Percentiles rank a stretch among this genome's conserved stretches.
phyloP scores from a whole-genome alignment of 2,113 vertebrate species.

The Bubo scandiacus region DNA sequence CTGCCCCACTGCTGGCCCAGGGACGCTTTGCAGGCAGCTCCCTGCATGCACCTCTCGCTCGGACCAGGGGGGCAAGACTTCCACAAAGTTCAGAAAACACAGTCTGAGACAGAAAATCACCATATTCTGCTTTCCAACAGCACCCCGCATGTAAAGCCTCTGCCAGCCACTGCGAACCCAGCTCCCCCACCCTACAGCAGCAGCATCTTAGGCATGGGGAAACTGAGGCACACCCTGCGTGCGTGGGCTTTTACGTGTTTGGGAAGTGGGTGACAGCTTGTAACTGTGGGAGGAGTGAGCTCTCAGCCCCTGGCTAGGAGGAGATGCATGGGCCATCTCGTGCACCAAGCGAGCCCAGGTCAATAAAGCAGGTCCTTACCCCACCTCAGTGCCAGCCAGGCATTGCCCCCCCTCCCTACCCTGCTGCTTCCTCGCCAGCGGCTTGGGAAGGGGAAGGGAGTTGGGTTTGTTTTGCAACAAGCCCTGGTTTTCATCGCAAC shows the following conservation, averaged over 20 bases:
- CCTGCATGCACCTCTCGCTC: not conserved
- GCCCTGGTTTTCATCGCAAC: fast-evolving
- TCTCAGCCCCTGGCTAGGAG: not conserved
- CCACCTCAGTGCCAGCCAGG: not conserved
- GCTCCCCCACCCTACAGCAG: not conserved
- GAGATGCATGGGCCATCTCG: not conserved
- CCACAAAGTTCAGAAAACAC: not conserved
- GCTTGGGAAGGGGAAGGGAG: not conserved
- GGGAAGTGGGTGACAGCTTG: not conserved
- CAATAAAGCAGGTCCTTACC: not conserved
- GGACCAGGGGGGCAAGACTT: not conserved
- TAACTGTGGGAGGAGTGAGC: fast-evolving
- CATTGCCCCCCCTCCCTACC: not conserved
- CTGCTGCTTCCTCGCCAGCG: fast-evolving
- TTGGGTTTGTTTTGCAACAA: not conserved
- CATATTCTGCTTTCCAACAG: not conserved
- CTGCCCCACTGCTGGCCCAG: fast-evolving
- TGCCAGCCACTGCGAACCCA: not conserved
- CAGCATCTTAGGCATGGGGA: not conserved
- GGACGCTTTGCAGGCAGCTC: not conserved
- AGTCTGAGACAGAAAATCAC: not conserved
- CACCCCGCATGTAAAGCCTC: fast-evolving
- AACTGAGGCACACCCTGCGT: not conserved
- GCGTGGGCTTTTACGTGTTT: fast-evolving
- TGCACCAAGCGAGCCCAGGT: not conserved